Percentiles rank a stretch among this genome's conserved stretches.
These are phyloP conservation scores for Hybos culiciformis DNA, from an alignment of 2,888 invertebrate genomes.

Conservation along the genomic window DNA sequence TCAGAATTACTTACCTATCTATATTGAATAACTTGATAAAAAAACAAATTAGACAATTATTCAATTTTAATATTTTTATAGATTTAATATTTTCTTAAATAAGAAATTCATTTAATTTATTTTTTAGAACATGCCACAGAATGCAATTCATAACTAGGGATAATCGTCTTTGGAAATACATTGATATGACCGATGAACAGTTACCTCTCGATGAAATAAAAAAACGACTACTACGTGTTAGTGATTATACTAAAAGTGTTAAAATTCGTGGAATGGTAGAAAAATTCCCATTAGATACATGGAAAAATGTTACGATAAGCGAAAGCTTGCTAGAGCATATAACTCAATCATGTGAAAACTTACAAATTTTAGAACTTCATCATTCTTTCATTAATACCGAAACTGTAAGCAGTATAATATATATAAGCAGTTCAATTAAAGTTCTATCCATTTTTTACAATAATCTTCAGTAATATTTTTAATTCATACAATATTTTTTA, in stretches of 20 bases:
- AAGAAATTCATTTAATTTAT: neutral
- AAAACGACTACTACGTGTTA: constrained; percentile 24
- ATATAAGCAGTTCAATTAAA: too few relatives aligned
- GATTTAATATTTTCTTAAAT: neutral
- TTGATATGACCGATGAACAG: constrained; percentile 26
- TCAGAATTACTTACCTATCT: too few relatives aligned
- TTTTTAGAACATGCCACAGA: constrained; percentile 26
- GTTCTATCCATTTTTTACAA: neutral
- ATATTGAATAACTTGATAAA: too few relatives aligned
- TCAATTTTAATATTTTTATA: neutral
- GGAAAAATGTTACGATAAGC: constrained; percentile 20
- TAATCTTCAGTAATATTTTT: neutral
- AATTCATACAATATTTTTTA: constrained; percentile 2
- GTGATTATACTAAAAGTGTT: constrained; percentile 25
- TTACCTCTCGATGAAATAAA: constrained; percentile 24
- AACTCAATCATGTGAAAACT: constrained; percentile 21
- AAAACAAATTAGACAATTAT: neutral
- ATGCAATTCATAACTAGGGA: constrained; percentile 28
- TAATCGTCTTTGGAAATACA: constrained; percentile 29
- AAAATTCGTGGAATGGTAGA: constrained; percentile 26
- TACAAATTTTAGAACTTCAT: constrained; percentile 26
- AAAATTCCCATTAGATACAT: constrained; percentile 19
- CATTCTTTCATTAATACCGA: constrained; percentile 31
- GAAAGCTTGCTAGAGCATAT: constrained; percentile 23
- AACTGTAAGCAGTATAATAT: constrained; percentile 17